A percentile compares a stretch with the other conserved stretches of the same genome.
Conservation (phyloP, 2,113 vertebrate species). For the Sinocyclocheilus maitianheensis region DNA sequence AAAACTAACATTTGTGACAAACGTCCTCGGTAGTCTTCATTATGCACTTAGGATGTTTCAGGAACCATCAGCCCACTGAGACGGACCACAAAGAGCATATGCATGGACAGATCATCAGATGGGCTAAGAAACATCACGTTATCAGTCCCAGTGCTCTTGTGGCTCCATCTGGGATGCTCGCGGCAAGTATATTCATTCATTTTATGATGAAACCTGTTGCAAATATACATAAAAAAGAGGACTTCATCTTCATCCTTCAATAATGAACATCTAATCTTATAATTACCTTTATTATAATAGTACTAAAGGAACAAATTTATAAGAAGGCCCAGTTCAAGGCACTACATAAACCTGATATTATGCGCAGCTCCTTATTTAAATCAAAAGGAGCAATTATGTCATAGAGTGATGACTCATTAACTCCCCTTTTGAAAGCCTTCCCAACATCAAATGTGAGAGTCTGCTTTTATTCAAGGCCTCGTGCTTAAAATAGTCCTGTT, state of each 20-base stretch:
- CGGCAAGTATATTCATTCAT: constrained; percentile 60
- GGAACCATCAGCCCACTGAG: constrained; percentile 16
- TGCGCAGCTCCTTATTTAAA: constrained; percentile 76
- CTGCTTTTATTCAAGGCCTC: constrained; percentile 61
- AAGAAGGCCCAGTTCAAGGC: constrained; percentile 68
- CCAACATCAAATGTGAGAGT: constrained; percentile 70
- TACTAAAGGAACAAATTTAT: constrained; percentile 73
- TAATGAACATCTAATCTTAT: constrained; percentile 79
- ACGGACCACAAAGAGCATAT: constrained; percentile 31
- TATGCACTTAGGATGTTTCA: background rate
- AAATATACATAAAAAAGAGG: constrained; percentile 67
- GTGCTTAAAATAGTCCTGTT: constrained; percentile 63
- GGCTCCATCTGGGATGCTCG: constrained; percentile 51
- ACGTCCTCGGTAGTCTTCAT: background rate
- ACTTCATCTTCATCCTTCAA: constrained; percentile 62
- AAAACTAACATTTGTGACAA: background rate
- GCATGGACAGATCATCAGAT: constrained; percentile 35
- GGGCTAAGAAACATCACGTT: constrained; percentile 49
- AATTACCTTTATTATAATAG: constrained; percentile 78
- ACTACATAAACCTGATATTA: constrained; percentile 74
- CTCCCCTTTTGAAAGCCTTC: constrained; percentile 67
- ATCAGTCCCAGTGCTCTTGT: constrained; percentile 46
- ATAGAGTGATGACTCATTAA: constrained; percentile 73
- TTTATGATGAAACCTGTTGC: constrained; percentile 41
- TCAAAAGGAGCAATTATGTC: constrained; percentile 79